Conservation (phyloP, 2,888 invertebrate genomes). For the Marronus borbonicus region DNA sequence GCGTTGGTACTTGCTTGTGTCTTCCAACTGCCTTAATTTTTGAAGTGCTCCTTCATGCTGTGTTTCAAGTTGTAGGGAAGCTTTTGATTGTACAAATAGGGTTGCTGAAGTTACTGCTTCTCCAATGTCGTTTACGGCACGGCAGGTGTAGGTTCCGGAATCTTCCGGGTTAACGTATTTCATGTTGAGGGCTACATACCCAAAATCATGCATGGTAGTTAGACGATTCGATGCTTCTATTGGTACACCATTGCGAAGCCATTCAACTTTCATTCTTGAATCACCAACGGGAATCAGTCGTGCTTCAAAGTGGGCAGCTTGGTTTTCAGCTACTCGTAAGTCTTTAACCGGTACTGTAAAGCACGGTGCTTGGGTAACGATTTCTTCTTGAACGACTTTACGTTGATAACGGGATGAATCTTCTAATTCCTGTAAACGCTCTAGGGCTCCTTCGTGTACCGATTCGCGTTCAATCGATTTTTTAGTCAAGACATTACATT, state of each 20-base stretch:
- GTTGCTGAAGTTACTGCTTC: slow-evolving; percentile 96
- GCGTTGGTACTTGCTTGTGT: slow-evolving; percentile 83
- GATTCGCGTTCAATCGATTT: slow-evolving; percentile 91
- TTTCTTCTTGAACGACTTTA: slow-evolving; percentile 83
- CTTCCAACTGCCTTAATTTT: slow-evolving; percentile 90
- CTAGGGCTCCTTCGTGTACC: slow-evolving; percentile 89
- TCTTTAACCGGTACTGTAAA: slow-evolving; percentile 94
- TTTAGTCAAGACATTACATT: slow-evolving; percentile 84
- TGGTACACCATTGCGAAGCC: slow-evolving; percentile 93
- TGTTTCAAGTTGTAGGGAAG: slow-evolving; percentile 88
- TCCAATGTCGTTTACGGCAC: slow-evolving; percentile 92
- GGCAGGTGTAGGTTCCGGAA: slow-evolving; percentile 96
- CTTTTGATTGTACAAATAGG: slow-evolving; percentile 91
- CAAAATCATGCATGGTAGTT: slow-evolving; percentile 97
- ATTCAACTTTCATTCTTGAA: slow-evolving; percentile 92
- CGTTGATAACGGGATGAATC: slow-evolving; percentile 84
- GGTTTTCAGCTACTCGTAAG: slow-evolving; percentile 88
- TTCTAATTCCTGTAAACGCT: slow-evolving; percentile 87
- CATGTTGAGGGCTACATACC: slow-evolving; percentile 96
- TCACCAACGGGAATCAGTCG: slow-evolving; percentile 95
- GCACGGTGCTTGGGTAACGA: slow-evolving; percentile 89
- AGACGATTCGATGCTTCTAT: slow-evolving; percentile 92
- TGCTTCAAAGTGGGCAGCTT: slow-evolving; percentile 95
- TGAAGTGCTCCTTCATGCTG: slow-evolving; percentile 92
- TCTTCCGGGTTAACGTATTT: slow-evolving; percentile 96